These are phyloP conservation scores for Gobio occitaniae DNA, from an alignment of 2,797 vertebrate species.

Conservation along the genomic window DNA sequence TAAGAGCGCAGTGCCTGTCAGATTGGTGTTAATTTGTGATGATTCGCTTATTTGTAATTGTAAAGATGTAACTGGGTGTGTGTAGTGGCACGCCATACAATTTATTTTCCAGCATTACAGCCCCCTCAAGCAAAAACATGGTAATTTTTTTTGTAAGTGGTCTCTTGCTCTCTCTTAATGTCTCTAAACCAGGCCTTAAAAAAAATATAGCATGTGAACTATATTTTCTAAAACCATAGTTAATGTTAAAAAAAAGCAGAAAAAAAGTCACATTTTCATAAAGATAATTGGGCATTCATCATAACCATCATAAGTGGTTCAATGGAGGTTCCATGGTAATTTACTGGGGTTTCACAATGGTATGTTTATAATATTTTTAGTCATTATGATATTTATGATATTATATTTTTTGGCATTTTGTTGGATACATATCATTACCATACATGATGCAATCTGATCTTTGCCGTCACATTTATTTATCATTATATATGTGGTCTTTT, in stretches of 20 bases:
- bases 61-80: neutral
- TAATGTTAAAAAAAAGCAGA: neutral
- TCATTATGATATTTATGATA: too few species aligned
- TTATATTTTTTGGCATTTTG: neutral
- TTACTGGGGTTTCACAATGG: neutral
- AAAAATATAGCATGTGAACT: neutral
- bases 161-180: neutral
- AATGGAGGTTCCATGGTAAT: neutral
- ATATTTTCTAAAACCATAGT: neutral
- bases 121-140: too few species aligned
- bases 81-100: neutral
- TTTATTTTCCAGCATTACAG: neutral
- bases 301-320: too few species aligned
- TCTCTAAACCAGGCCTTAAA: neutral
- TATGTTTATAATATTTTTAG: too few species aligned
- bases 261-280: too few species aligned
- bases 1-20: conserved; percentile 72
- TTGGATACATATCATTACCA: neutral
- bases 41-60: conserved; percentile 3
- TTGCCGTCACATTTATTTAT: neutral
- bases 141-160: too few species aligned
- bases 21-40: conserved; percentile 15
- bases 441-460: neutral
- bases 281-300: too few species aligned
- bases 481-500: neutral